Conservation (phyloP, 2,888 invertebrate genomes). For the Epinotia nisella region DNA sequence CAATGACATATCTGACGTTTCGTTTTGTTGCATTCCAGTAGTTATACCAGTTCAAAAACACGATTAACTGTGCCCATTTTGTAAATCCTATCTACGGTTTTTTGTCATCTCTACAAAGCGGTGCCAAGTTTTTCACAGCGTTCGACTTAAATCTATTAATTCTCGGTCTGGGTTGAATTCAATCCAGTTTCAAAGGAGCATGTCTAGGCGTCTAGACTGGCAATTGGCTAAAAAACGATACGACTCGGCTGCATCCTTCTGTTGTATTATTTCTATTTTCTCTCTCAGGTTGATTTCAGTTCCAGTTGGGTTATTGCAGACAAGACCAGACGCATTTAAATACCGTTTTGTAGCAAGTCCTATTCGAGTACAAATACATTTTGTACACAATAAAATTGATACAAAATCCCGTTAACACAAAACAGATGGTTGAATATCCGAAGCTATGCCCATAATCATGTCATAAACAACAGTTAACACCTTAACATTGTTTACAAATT, state of each 20-base stretch:
- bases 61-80: background rate
- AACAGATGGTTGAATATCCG: conserved; percentile 11
- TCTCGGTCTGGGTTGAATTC: conserved; percentile 60
- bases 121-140: conserved; percentile 52
- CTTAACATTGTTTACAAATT: conserved; percentile 26
- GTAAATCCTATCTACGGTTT: conserved; percentile 19
- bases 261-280: conserved; percentile 39
- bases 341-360: background rate
- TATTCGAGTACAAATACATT: conserved; percentile 13
- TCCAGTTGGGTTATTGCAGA: conserved; percentile 12
- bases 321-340: conserved; percentile 7
- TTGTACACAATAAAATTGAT: conserved; percentile 6
- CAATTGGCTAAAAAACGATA: conserved; percentile 48
- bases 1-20: background rate
- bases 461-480: conserved; percentile 27
- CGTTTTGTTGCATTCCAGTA: background rate
- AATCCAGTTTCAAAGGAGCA: conserved; percentile 65
- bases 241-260: conserved; percentile 33
- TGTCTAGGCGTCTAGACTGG: conserved; percentile 74
- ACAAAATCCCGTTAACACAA: conserved; percentile 6
- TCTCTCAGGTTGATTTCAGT: conserved; percentile 18
- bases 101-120: conserved; percentile 24
- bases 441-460: conserved; percentile 13
- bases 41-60: background rate
- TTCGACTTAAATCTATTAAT: conserved; percentile 72